A percentile compares a stretch with the other conserved stretches of the same genome.
Evolutionary conservation across 2,113 vertebrate species (phyloP).

Genomic region (Thamnaconus septentrionalis): DNA sequence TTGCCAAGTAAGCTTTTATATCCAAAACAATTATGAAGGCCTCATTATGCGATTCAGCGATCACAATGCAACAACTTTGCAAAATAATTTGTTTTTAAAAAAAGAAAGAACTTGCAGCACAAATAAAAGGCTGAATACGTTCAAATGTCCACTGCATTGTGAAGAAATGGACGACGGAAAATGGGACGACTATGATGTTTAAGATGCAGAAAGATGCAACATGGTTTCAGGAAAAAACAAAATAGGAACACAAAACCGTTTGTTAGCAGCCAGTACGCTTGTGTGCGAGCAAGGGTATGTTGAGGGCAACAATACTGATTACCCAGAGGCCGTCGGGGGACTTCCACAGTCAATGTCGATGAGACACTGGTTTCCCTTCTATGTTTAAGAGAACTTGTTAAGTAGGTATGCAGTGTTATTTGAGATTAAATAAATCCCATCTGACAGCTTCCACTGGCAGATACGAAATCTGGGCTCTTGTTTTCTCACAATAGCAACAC

Average conservation of each 20-base stretch:
- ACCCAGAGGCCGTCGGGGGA: no score
- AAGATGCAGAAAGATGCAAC: no score
- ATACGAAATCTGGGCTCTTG: conserved; percentile 39
- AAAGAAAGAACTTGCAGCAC: conserved; percentile 18
- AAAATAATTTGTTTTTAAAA: conserved; percentile 30
- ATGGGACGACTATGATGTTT: no score
- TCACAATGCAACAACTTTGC: conserved; percentile 48
- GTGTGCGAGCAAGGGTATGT: no score
- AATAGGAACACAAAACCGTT: no score
- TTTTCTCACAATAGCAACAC: conserved; percentile 75
- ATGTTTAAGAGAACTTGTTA: conserved; percentile 40
- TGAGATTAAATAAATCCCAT: conserved; percentile 46
- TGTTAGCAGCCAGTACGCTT: no score
- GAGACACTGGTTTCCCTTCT: conserved; percentile 5
- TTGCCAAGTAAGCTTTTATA: conserved; percentile 59
- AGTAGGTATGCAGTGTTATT: conserved; percentile 31
- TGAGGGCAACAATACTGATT: no score
- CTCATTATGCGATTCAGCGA: conserved; percentile 76
- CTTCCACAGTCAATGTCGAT: conserved; percentile 11
- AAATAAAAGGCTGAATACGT: conserved; percentile 26
- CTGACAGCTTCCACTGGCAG: conserved; percentile 35
- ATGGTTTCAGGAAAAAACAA: no score
- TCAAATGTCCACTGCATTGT: no score
- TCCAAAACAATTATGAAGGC: conserved; percentile 67
- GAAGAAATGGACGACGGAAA: no score